A percentile compares a stretch with the other conserved stretches of the same genome.
Conservation (phyloP, 2,797 vertebrate genomes). For the Odontamblyopus lacepedii region DNA sequence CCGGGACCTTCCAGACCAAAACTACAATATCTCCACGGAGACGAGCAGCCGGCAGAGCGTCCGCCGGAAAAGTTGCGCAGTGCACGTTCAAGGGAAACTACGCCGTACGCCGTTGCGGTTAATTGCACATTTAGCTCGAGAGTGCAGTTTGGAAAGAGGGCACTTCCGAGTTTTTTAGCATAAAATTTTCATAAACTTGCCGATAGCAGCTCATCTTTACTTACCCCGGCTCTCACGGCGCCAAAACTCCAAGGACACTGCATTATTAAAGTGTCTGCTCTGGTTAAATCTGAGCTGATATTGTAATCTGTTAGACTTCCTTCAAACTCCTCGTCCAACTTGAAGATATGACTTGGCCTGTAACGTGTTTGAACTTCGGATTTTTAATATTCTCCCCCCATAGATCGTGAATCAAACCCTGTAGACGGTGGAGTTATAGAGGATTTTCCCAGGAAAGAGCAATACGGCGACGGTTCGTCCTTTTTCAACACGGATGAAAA, state of each 20-base stretch:
- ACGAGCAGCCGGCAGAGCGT: too few species aligned
- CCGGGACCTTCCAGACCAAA: too few species aligned
- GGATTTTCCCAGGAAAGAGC: too few species aligned
- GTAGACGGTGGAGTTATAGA: background rate
- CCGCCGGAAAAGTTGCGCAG: too few species aligned
- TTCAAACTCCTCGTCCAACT: background rate
- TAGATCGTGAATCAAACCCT: background rate
- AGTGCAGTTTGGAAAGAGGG: conserved; percentile 22
- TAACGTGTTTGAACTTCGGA: background rate
- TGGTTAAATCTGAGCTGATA: conserved; percentile 26
- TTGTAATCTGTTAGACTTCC: background rate
- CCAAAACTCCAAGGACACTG: conserved; percentile 33
- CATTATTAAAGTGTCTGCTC: conserved; percentile 32
- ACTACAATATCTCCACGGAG: too few species aligned
- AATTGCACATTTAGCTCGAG: conserved; percentile 52
- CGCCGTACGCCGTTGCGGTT: conserved; percentile 27
- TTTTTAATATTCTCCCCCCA: background rate
- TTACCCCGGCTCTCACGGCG: conserved; percentile 27
- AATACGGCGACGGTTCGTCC: too few species aligned
- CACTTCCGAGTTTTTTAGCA: conserved; percentile 35
- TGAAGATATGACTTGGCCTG: background rate
- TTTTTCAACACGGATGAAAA: too few species aligned
- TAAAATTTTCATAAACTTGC: conserved; percentile 47
- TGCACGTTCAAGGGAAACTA: background rate
- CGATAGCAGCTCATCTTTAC: conserved; percentile 17